Conservation (phyloP, 1,140 invertebrate species). For the Papilio aristodemus region DNA sequence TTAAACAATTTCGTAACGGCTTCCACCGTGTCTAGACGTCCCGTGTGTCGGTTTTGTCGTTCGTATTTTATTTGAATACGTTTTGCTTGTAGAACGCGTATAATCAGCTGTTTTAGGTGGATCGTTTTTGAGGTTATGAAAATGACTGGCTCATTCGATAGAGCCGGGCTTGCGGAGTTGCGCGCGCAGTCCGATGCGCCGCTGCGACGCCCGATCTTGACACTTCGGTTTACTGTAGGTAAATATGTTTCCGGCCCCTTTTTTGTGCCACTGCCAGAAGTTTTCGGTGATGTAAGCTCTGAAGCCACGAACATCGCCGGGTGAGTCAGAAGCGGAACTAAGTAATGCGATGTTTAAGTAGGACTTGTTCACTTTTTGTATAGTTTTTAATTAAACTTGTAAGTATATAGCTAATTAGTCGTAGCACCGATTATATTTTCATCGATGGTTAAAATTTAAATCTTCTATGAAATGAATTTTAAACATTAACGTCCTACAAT, state of each 20-base stretch:
- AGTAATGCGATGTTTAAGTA: conserved; percentile 14
- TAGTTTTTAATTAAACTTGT: background rate
- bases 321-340: conserved; percentile 32
- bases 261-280: conserved; percentile 26
- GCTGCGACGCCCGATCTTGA: conserved; percentile 49
- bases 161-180: conserved; percentile 44
- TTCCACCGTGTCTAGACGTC: conserved; percentile 57
- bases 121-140: conserved; percentile 70
- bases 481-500: too few relatives aligned
- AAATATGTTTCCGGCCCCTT: conserved; percentile 28
- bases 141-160: conserved; percentile 70
- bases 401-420: too few relatives aligned
- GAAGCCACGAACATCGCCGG: background rate
- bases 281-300: conserved; percentile 28
- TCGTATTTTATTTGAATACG: conserved; percentile 39
- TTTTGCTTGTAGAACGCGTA: conserved; percentile 37
- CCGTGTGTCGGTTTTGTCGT: conserved; percentile 41
- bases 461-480: too few relatives aligned
- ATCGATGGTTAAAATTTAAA: too few relatives aligned
- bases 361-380: background rate
- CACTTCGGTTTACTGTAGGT: conserved; percentile 36
- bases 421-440: too few relatives aligned
- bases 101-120: conserved; percentile 66
- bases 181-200: conserved; percentile 67
- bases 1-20: conserved; percentile 74